Conservation (phyloP, 1,140 invertebrate genomes). For the Lepidurus packardi region DNA sequence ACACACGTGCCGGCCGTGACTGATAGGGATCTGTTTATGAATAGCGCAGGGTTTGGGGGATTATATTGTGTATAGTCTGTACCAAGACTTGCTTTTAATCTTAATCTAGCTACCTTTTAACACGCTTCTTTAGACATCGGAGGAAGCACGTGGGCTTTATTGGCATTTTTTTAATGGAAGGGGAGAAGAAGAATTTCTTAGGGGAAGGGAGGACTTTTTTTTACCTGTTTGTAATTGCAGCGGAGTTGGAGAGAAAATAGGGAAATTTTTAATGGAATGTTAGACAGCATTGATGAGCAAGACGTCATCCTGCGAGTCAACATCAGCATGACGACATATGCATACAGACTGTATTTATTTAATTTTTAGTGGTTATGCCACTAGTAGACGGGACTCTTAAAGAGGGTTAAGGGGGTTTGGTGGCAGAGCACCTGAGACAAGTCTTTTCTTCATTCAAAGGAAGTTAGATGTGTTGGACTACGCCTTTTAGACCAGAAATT, state of each 20-base stretch:
- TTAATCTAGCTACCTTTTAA: slow-evolving; percentile 22
- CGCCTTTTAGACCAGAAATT: slow-evolving; percentile 11
- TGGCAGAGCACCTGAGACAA: not conserved
- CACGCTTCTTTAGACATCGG: not conserved
- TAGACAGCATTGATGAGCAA: not conserved
- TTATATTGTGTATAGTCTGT: not conserved
- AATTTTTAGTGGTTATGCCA: slow-evolving; percentile 8
- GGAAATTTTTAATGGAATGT: slow-evolving; percentile 18
- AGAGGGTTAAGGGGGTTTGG: no score
- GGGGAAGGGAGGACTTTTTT: not conserved
- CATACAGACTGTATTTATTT: not conserved
- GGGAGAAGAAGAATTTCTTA: not conserved
- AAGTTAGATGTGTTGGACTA: not conserved
- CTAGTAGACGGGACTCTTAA: not conserved
- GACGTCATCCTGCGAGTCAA: not conserved
- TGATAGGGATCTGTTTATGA: slow-evolving; percentile 18
- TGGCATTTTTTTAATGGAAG: not conserved
- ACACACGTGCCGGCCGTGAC: slow-evolving; percentile 16
- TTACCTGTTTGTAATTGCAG: not conserved
- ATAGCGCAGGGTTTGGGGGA: not conserved
- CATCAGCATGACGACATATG: not conserved
- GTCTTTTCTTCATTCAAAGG: not conserved
- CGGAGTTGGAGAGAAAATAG: not conserved
- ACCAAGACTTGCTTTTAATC: not conserved
- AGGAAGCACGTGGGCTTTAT: not conserved